Conservation (phyloP, 2,797 vertebrate species). For the Coregonus ussuriensis region DNA sequence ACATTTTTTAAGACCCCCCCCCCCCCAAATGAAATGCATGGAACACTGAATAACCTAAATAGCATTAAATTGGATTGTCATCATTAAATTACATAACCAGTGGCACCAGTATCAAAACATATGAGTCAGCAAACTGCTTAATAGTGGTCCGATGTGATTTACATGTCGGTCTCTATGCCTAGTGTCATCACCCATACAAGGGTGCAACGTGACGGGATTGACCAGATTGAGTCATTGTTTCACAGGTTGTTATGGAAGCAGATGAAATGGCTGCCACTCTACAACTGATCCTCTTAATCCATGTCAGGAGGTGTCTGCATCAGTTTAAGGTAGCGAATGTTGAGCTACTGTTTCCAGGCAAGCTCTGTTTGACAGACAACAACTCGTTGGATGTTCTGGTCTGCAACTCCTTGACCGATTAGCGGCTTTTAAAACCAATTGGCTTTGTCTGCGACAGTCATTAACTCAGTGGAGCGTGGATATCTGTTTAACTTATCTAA, state of each 20-base stretch:
- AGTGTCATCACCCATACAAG: slow-evolving; percentile 1
- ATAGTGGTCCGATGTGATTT: not conserved
- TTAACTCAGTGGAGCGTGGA: slow-evolving; percentile 6
- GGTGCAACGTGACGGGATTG: not conserved
- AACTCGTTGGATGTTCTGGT: slow-evolving; percentile 37
- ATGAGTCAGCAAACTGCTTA: not conserved
- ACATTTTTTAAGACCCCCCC: not conserved
- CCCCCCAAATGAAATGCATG: not conserved
- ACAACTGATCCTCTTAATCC: slow-evolving; percentile 60
- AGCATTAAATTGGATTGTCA: not conserved
- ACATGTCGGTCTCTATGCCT: not conserved
- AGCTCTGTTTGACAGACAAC: slow-evolving; percentile 41
- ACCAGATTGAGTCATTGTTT: slow-evolving; percentile 31
- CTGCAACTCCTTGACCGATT: slow-evolving; percentile 33
- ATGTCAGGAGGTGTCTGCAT: slow-evolving; percentile 39
- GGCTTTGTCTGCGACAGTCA: slow-evolving; percentile 42
- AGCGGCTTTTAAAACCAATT: slow-evolving; percentile 47
- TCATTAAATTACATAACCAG: not conserved
- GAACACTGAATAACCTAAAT: not conserved
- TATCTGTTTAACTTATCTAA: not conserved
- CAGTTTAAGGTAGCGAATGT: slow-evolving; percentile 29
- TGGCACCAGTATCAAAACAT: not conserved
- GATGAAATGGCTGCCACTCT: slow-evolving; percentile 46
- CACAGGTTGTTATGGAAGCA: slow-evolving; percentile 52
- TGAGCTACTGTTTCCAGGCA: slow-evolving; percentile 18